Conservation (phyloP, 2,113 vertebrate genomes). For the Tringa solitaria region DNA sequence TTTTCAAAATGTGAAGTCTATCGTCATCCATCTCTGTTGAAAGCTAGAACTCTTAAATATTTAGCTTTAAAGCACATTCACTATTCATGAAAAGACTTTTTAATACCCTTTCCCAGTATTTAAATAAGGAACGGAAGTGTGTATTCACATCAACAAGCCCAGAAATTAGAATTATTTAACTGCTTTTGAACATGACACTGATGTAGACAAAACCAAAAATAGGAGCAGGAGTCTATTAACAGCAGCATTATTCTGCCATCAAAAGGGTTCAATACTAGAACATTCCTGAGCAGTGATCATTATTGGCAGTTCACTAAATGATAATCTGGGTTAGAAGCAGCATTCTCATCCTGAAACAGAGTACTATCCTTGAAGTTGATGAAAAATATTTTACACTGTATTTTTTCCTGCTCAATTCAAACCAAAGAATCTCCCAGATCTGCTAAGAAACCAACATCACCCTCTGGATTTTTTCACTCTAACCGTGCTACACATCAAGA, state of each 20-base stretch:
- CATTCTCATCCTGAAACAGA: constrained; percentile 20
- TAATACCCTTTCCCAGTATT: not conserved
- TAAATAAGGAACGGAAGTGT: not conserved
- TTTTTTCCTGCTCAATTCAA: constrained; percentile 39
- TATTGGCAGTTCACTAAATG: constrained; percentile 3
- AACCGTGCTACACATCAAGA: constrained; percentile 35
- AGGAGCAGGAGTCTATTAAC: constrained; percentile 18
- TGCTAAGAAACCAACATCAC: not conserved
- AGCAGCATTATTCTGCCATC: constrained; percentile 36
- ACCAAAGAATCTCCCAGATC: constrained; percentile 8
- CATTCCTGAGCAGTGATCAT: constrained; percentile 23
- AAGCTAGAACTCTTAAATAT: constrained; percentile 22
- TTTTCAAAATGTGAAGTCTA: constrained; percentile 24
- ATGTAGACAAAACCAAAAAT: constrained; percentile 50
- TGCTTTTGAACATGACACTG: constrained; percentile 42
- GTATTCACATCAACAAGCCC: constrained; percentile 47
- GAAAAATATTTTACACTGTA: not conserved
- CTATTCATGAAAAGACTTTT: not conserved
- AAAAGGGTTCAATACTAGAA: constrained; percentile 28
- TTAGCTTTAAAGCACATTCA: constrained; percentile 12
- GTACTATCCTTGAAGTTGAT: not conserved
- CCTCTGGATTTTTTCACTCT: constrained; percentile 3
- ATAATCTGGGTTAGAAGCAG: constrained; percentile 23
- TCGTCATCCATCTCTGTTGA: constrained; percentile 19
- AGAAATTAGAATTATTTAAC: constrained; percentile 13